phyloP scores from a whole-genome alignment of 2,888 invertebrate genomes.

The Trichogramma evanescens region DNA sequence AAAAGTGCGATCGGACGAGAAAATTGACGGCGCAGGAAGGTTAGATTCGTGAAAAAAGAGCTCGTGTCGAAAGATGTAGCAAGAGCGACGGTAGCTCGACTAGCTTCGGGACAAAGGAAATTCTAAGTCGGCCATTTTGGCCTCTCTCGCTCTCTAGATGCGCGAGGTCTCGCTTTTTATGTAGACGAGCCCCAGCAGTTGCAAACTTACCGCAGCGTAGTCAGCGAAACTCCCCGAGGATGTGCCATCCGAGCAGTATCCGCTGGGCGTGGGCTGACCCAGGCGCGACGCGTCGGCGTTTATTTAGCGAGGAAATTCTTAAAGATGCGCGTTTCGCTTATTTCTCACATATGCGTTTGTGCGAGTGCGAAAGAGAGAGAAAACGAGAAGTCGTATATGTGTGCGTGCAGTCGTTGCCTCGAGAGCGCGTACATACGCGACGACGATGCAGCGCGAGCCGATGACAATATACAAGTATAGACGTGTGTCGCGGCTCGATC shows the following conservation, averaged over 20 bases:
- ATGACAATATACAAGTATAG: too few relatives aligned
- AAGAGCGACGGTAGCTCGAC: too few relatives aligned
- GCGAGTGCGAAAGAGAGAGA: background rate
- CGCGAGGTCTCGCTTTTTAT: too few relatives aligned
- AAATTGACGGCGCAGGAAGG: too few relatives aligned
- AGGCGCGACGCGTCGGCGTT: background rate
- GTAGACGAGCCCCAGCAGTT: background rate
- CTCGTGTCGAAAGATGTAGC: too few relatives aligned
- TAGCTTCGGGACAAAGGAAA: constrained; percentile 16
- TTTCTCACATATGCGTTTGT: background rate
- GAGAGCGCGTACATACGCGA: too few relatives aligned
- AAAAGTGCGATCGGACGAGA: too few relatives aligned
- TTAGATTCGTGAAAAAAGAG: too few relatives aligned
- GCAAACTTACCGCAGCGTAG: constrained; percentile 18
- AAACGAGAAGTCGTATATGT: background rate
- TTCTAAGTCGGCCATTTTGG: constrained; percentile 20
- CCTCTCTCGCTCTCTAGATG: constrained; percentile 6
- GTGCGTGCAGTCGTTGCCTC: too few relatives aligned
- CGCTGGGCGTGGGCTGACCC: background rate
- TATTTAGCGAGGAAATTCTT: background rate
- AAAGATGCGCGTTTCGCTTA: too few relatives aligned
- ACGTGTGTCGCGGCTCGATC: too few relatives aligned
- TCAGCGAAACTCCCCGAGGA: constrained; percentile 16
- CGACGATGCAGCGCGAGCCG: too few relatives aligned
- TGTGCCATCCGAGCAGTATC: constrained; percentile 15